These are phyloP conservation scores for Propithecus perrieri DNA, from an alignment of 2,797 vertebrate genomes.

Conservation along the genomic window DNA sequence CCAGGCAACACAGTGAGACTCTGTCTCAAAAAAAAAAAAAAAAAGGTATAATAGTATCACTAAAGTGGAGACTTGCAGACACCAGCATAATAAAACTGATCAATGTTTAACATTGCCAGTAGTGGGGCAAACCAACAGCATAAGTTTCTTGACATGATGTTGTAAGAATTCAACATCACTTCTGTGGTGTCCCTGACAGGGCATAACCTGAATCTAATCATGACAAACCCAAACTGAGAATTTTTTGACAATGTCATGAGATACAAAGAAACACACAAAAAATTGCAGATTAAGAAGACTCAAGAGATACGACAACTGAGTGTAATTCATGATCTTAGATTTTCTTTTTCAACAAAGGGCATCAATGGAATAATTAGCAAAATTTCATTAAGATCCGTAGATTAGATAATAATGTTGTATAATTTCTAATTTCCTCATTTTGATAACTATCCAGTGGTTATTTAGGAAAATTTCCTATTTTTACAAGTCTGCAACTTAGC, in stretches of 20 bases:
- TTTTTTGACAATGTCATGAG: background rate
- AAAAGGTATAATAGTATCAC: background rate
- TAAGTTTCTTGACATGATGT: background rate
- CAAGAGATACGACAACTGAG: background rate
- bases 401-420: background rate
- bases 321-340: background rate
- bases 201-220: background rate
- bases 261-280: background rate
- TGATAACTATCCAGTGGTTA: background rate
- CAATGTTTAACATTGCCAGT: background rate
- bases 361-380: constrained; percentile 8
- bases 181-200: background rate
- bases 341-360: background rate
- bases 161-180: background rate
- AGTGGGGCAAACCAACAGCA: background rate
- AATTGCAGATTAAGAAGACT: constrained; percentile 2
- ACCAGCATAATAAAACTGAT: background rate
- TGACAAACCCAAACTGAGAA: background rate
- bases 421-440: constrained; percentile 42
- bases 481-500: constrained; percentile 3
- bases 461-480: background rate
- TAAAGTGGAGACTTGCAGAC: background rate
- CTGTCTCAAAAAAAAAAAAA: too few relatives aligned
- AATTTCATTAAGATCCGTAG: background rate
- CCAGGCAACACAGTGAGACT: too few relatives aligned